Evolutionary conservation across 2,797 vertebrate genomes (phyloP), one percentile per base, ranked within the genome.

Genomic region (Siniperca obscura): DNA sequence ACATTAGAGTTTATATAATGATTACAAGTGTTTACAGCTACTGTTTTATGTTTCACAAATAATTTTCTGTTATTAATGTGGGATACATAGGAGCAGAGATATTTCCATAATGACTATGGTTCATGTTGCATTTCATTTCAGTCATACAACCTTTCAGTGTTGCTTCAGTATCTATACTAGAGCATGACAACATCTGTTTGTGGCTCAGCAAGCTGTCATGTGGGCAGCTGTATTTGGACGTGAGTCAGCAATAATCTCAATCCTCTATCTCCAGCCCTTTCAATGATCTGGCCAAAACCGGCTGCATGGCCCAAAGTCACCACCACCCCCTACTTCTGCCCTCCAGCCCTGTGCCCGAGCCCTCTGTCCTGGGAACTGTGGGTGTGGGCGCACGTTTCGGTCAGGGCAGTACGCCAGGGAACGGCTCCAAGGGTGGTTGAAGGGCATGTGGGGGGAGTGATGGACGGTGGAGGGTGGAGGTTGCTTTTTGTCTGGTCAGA

Each of bases 271-370:
- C 46, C 61, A 81, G 50, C 55, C 7, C 72, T 83, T 82, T 85
- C 69, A 76, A 8, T 13, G 67, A 57, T 52, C 22, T 1, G 0
- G 87, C 88, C 90, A 90, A 78, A 86, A 77, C 57, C 22, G 7
- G 27, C 78, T 67, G 82, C 69, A 59, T 60, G 67, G 73, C 68
- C 90, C 89, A 89, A 88, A 92, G 91, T 89, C 92, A 91, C 86
- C 70, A 70, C 84, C 44, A 44, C 88, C 89, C 87, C 82, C 83
- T 80, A 73, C 87, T 86, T 76, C 65, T 88, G 82, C 90, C 76
- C 84, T 90, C 84, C 82, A 80, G 81, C 60, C 66, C 46, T 14
- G 34, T 52, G 70, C 40, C 83, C 53, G 19, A 56, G 56, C 78
- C 61, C 36, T 74, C 52, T 19, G 65, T 53, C 40, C 70, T 73